A percentile compares a stretch with the other conserved stretches of the same genome.
Evolutionary conservation across 2,888 invertebrate species (phyloP).

Genomic region (Gisinianus flammeolus): DNA sequence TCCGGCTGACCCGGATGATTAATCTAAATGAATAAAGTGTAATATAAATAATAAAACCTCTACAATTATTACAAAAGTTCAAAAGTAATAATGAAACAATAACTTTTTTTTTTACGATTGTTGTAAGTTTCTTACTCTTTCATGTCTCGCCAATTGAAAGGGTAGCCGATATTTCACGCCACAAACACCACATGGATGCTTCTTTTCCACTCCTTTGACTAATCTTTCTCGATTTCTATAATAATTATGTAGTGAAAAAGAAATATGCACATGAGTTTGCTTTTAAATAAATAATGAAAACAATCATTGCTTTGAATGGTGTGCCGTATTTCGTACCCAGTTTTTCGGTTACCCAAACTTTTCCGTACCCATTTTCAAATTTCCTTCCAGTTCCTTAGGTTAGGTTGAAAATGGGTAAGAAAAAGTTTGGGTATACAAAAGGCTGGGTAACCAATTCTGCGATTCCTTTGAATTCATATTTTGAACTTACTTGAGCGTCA

Average conservation of each 20-base stretch:
- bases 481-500: constrained; percentile 21
- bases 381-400: background rate
- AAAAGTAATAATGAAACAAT: background rate
- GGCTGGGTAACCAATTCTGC: no score
- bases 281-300: constrained; percentile 3
- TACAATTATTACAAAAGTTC: background rate
- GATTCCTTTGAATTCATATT: background rate
- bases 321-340: no score
- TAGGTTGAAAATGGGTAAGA: no score
- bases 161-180: constrained; percentile 35
- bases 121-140: constrained; percentile 17
- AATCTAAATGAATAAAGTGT: constrained; percentile 20
- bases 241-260: background rate
- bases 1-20: constrained; percentile 37
- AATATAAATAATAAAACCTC: background rate
- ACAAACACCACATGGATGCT: constrained; percentile 42
- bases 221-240: constrained; percentile 33
- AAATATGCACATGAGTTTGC: background rate
- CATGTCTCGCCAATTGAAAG: constrained; percentile 29
- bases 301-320: background rate
- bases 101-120: background rate
- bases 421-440: no score
- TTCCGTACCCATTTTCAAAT: no score
- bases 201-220: constrained; percentile 27
- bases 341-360: no score